Conservation (phyloP, 2,113 vertebrate species). For the Crotalus tigris region DNA sequence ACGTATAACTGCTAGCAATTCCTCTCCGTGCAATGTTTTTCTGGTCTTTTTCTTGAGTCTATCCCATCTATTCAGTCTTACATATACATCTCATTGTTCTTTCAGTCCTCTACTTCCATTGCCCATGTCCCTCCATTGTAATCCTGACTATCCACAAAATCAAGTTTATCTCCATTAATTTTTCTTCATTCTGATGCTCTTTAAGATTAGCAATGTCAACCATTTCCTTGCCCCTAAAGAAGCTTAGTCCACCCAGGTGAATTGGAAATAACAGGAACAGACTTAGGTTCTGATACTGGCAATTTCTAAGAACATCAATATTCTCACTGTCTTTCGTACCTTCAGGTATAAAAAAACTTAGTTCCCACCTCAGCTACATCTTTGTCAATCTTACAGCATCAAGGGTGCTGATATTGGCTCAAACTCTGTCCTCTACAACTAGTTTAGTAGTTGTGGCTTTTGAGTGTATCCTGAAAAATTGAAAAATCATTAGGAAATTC, state of each 20-base stretch:
- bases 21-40: background rate
- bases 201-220: conserved; percentile 69
- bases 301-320: conserved; percentile 62
- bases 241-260: background rate
- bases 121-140: background rate
- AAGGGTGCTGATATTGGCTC: conserved; percentile 73
- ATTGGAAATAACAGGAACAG: background rate
- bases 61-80: background rate
- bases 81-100: background rate
- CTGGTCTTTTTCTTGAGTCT: background rate
- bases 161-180: conserved; percentile 66
- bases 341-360: conserved; percentile 73
- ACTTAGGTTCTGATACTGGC: background rate
- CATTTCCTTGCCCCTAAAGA: conserved; percentile 58
- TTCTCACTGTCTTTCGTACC: conserved; percentile 70
- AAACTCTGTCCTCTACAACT: conserved; percentile 70
- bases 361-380: conserved; percentile 81
- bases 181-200: conserved; percentile 71
- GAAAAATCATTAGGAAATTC: conserved; percentile 71
- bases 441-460: conserved; percentile 69
- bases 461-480: conserved; percentile 75
- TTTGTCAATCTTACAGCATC: conserved; percentile 75
- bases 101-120: background rate
- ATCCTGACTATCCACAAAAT: conserved; percentile 54
- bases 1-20: background rate